Conservation (phyloP, 1,140 invertebrate genomes). For the Leptinotarsa undecemlineata region DNA sequence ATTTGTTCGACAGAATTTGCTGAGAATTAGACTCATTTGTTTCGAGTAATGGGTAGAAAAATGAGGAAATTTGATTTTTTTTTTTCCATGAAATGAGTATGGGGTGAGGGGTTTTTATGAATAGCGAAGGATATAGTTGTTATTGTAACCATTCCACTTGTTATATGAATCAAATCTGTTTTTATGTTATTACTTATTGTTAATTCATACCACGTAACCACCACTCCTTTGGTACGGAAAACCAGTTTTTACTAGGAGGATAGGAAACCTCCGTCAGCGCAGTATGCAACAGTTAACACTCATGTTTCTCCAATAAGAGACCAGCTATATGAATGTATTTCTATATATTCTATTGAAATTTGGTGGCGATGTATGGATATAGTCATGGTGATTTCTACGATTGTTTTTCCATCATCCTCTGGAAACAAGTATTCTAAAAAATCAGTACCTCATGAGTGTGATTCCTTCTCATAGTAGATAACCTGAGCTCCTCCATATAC, state of each 20-base stretch:
- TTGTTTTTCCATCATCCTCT: constrained; percentile 48
- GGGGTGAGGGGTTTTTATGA: too few species aligned
- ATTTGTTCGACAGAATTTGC: background rate
- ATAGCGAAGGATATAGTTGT: too few species aligned
- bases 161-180: too few species aligned
- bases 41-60: background rate
- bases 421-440: background rate
- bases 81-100: too few species aligned
- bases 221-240: constrained; percentile 53
- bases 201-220: constrained; percentile 53
- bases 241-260: constrained; percentile 52
- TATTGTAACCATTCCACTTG: too few species aligned
- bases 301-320: constrained; percentile 61
- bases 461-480: too few species aligned
- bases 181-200: too few species aligned
- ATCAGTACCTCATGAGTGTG: background rate
- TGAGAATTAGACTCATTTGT: background rate
- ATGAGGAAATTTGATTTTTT: constrained; percentile 15
- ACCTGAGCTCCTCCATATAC: too few species aligned
- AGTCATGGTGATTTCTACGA: constrained; percentile 53
- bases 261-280: constrained; percentile 49
- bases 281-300: constrained; percentile 73
- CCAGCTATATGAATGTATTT: constrained; percentile 64
- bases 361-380: constrained; percentile 62
- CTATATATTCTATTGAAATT: constrained; percentile 59